Evolutionary conservation across 1,140 invertebrate species (phyloP).

Genomic region (Diplogasteroides magnus): DNA sequence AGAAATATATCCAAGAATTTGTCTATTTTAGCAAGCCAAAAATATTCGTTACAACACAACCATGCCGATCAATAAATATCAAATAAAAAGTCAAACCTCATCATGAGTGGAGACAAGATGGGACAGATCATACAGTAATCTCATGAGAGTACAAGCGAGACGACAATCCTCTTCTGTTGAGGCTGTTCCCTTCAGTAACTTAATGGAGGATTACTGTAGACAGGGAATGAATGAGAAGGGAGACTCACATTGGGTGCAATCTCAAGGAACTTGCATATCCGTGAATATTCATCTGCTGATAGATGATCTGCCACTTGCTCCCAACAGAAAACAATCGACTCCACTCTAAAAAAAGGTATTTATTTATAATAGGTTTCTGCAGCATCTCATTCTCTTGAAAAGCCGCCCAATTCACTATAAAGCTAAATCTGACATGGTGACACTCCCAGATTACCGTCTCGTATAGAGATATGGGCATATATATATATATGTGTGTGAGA

Average conservation of each 20-base stretch:
- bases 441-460: too few species aligned
- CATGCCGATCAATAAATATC: too few species aligned
- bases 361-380: background rate
- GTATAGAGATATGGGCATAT: too few species aligned
- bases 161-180: background rate
- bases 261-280: background rate
- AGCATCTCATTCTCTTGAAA: too few species aligned
- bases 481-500: too few species aligned
- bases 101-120: constrained; percentile 3
- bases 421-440: too few species aligned
- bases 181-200: background rate
- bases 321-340: constrained; percentile 10
- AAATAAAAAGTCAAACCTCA: background rate
- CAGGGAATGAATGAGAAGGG: too few species aligned
- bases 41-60: background rate
- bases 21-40: too few species aligned
- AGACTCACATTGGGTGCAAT: background rate
- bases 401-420: too few species aligned
- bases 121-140: constrained; percentile 1
- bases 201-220: background rate
- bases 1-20: too few species aligned
- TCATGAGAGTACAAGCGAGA: constrained; percentile 9
- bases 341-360: constrained; percentile 4
- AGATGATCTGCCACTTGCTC: constrained; percentile 10
- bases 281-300: constrained; percentile 1